Percentiles rank a stretch among this genome's conserved stretches.
phyloP scores from a whole-genome alignment of 2,113 vertebrate species.

The Xyliphius kryptos region DNA sequence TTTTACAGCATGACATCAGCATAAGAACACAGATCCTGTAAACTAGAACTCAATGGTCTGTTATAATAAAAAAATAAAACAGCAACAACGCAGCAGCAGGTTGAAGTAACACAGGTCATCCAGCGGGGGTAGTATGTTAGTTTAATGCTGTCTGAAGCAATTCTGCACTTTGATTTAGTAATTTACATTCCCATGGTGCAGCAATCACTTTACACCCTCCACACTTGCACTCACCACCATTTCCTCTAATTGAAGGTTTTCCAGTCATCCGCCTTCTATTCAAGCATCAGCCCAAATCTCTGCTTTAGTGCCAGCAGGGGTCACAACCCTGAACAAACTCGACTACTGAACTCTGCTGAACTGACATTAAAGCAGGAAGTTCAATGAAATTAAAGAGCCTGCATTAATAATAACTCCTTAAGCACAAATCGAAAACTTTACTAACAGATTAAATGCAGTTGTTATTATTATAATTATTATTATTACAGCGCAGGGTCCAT shows the following conservation, averaged over 20 bases:
- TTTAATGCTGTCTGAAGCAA: neutral
- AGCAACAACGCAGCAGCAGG: neutral
- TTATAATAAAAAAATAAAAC: no score
- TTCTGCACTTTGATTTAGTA: neutral
- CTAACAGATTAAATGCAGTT: no score
- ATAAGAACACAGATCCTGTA: no score
- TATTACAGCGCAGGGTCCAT: no score
- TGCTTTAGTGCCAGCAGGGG: slow-evolving; percentile 2
- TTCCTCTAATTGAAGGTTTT: slow-evolving; percentile 19
- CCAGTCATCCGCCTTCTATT: neutral
- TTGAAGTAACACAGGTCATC: neutral
- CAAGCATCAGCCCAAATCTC: slow-evolving; percentile 1
- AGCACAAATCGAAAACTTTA: no score
- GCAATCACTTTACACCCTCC: slow-evolving; percentile 20
- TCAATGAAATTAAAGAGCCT: no score
- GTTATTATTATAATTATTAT: no score
- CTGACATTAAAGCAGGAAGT: no score
- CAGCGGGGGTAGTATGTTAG: no score
- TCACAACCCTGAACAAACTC: neutral
- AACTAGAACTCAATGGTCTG: no score
- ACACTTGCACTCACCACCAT: slow-evolving; percentile 5
- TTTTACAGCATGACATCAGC: no score
- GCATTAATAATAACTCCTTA: no score
- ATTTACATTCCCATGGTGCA: neutral
- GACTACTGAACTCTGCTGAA: neutral